Conservation (phyloP, 2,113 vertebrate genomes). For the Cephalopterus ornatus region DNA sequence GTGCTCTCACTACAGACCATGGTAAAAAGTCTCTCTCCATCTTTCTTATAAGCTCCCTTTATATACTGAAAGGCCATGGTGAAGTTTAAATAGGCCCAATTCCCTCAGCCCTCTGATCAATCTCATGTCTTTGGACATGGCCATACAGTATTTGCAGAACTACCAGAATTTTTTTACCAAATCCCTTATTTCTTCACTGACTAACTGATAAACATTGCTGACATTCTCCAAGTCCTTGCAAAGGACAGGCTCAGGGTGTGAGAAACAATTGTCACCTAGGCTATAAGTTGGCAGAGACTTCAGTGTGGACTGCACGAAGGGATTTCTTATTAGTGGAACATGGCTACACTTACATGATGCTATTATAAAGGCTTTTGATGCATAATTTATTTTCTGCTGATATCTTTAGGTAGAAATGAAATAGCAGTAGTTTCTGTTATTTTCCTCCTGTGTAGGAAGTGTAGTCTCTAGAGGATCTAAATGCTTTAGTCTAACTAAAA, state of each 20-base stretch:
- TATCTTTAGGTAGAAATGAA: neutral
- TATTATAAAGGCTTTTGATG: neutral
- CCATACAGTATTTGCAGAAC: neutral
- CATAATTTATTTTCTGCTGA: neutral
- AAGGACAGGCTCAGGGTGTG: neutral
- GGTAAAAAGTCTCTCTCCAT: neutral
- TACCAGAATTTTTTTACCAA: neutral
- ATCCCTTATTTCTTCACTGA: neutral
- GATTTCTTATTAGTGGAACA: neutral
- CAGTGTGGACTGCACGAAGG: neutral
- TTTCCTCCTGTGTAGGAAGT: neutral
- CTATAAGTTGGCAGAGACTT: neutral
- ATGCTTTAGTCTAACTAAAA: neutral
- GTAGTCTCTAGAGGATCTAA: neutral
- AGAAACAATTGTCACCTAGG: neutral
- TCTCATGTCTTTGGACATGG: fast-evolving
- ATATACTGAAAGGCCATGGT: neutral
- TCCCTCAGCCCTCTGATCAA: neutral
- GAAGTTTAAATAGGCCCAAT: neutral
- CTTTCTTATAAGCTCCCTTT: neutral
- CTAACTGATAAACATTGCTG: neutral
- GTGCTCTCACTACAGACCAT: neutral
- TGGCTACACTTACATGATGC: neutral
- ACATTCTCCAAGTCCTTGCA: neutral
- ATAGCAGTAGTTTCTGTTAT: neutral